Evolutionary conservation across 2,888 invertebrate genomes (phyloP), one percentile per base, ranked within the genome.

Genomic region (Anthophora plumipes): DNA sequence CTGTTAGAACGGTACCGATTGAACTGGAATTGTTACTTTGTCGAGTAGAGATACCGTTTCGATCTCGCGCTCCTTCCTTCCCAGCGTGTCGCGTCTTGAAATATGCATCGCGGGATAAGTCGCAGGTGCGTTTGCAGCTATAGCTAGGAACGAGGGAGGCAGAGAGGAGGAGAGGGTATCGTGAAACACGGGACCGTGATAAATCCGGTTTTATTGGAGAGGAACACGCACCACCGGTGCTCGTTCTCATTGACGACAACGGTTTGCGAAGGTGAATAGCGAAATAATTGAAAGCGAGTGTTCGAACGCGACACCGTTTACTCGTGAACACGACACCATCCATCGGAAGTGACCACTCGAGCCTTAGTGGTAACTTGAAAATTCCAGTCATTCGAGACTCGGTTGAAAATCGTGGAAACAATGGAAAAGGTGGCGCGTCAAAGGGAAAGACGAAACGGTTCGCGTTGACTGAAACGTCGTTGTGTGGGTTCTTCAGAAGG

Each of bases 161-260:
- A n/a, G n/a, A n/a, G n/a, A n/a, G n/a, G n/a, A n/a, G n/a, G n/a
- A n/a, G n/a, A n/a, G 17, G 17, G 50, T 57, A 12, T 60, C 59
- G 67, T 14, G 68, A 37, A 60, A 54, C 67, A 54, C 46, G 72
- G 48, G 55, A 50, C 20, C 39, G 31, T 50, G 73, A 39, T 57
- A 77, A 72, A 73, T 73, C 61, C 41, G 48, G 61, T 48, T 73
- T 78, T 59, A 74, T 63, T 57, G 68, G 20, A 22, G 37, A 48
- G n/a, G 17, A 57, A 43, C 57, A 74, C 50, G 74, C 78, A 43
- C 61, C 12, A 17, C 6, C 12, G 39, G 9, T 37, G 25, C 37
- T 41, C 25, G 43, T 43, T 61, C 43, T 43, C 61, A 11, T 41
- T 41, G 59, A 7, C 41, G 41, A 14, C n/a, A 12, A n/a, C 37